Evolutionary conservation across 2,888 invertebrate species (phyloP).

Genomic region (Nasonovia ribisnigri): DNA sequence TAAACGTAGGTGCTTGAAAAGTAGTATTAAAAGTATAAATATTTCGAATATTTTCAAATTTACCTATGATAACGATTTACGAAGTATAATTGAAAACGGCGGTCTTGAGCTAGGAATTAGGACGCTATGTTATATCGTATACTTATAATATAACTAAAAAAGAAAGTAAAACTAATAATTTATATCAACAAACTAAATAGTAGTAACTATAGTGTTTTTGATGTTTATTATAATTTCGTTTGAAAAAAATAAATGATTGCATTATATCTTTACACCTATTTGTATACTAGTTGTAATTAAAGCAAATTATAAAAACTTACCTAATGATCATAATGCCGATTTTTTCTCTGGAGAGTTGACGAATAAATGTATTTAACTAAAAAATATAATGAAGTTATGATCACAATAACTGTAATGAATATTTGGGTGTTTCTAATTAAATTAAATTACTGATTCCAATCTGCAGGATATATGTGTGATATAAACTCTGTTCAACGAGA

Average conservation of each 20-base stretch:
- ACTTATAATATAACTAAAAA: not conserved
- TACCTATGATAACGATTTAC: not conserved
- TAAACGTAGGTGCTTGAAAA: not conserved
- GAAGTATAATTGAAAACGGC: not conserved
- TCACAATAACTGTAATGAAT: not conserved
- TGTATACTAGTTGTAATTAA: not conserved
- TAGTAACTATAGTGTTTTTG: not conserved
- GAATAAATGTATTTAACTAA: not conserved
- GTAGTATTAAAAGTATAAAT: not conserved
- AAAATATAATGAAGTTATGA: too few species aligned
- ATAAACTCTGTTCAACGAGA: too few species aligned
- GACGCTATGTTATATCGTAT: not conserved
- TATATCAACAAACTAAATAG: not conserved
- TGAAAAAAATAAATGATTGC: not conserved
- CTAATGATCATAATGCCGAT: not conserved
- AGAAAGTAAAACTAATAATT: accelerated
- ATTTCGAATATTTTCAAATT: not conserved
- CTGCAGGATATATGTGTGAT: too few species aligned
- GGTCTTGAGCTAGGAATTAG: not conserved
- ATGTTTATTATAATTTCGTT: not conserved
- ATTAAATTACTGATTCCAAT: not conserved
- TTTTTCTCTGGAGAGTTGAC: not conserved
- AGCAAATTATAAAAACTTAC: not conserved
- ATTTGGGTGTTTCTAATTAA: not conserved
- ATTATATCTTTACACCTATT: not conserved